These are phyloP conservation scores for Netelia melanura DNA, from an alignment of 2,888 invertebrate genomes.

Conservation along the genomic window DNA sequence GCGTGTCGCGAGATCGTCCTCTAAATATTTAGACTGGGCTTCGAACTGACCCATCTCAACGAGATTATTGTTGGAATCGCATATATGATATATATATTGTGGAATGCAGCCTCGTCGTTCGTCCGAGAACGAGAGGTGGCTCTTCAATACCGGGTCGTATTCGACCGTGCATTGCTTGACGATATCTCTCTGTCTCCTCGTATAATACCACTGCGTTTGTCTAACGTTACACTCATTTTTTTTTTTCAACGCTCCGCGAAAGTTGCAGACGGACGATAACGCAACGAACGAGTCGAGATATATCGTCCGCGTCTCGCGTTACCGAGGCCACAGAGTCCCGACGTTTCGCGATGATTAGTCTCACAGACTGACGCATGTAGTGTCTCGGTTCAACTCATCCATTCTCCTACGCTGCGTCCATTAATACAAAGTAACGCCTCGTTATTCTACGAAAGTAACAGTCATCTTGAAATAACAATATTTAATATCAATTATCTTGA, in stretches of 20 bases:
- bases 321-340: conserved; percentile 66
- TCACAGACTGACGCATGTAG: conserved; percentile 16
- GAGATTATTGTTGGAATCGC: conserved; percentile 66
- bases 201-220: conserved; percentile 33
- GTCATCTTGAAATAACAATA: conserved; percentile 1
- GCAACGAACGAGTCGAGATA: conserved; percentile 64
- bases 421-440: not conserved
- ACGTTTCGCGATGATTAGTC: conserved; percentile 66
- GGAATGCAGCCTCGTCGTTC: not conserved
- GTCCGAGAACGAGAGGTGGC: not conserved
- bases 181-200: not conserved
- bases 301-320: conserved; percentile 75
- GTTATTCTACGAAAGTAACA: not conserved
- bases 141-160: conserved; percentile 36
- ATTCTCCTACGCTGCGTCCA: not conserved
- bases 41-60: conserved; percentile 78
- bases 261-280: conserved; percentile 74
- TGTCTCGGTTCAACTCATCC: conserved; percentile 34
- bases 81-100: conserved; percentile 16
- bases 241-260: conserved; percentile 32
- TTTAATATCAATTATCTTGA: not conserved
- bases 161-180: conserved; percentile 3
- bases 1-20: conserved; percentile 58
- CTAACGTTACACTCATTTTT: conserved; percentile 53
- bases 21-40: conserved; percentile 78